Conservation (phyloP, 2,888 invertebrate species). For the Laspeyria flexula region DNA sequence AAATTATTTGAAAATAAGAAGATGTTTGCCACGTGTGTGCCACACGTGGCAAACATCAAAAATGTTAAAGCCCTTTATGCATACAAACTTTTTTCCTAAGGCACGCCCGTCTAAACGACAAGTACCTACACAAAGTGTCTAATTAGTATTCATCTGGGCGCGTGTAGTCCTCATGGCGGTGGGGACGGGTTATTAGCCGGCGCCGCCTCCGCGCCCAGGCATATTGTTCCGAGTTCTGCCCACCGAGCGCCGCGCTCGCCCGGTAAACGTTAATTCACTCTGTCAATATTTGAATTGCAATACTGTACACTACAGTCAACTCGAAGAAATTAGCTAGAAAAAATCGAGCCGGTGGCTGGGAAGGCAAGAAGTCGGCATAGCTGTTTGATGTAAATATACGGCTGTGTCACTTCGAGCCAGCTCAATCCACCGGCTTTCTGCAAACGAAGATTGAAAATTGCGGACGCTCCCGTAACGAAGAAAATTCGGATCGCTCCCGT, state of each 20-base stretch:
- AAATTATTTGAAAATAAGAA: constrained; percentile 9
- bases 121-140: constrained; percentile 76
- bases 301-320: constrained; percentile 56
- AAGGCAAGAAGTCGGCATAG: constrained; percentile 96
- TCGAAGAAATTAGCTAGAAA: constrained; percentile 59
- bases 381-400: constrained; percentile 90
- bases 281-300: constrained; percentile 78
- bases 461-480: constrained; percentile 71
- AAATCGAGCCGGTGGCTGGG: constrained; percentile 85
- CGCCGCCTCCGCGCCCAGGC: constrained; percentile 84
- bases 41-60: constrained; percentile 26
- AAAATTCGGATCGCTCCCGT: constrained; percentile 80
- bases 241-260: constrained; percentile 79
- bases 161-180: constrained; percentile 83
- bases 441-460: constrained; percentile 63
- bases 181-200: constrained; percentile 86
- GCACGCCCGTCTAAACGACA: constrained; percentile 46
- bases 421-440: constrained; percentile 87
- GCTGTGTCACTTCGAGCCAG: constrained; percentile 95
- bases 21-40: too few relatives aligned
- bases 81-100: constrained; percentile 44
- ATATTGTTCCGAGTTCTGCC: constrained; percentile 83
- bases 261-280: constrained; percentile 69
- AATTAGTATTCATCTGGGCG: constrained; percentile 86
- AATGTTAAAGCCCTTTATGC: constrained; percentile 36